Evolutionary conservation across 2,113 vertebrate species (phyloP).

Genomic region (Brienomyrus longianalis): DNA sequence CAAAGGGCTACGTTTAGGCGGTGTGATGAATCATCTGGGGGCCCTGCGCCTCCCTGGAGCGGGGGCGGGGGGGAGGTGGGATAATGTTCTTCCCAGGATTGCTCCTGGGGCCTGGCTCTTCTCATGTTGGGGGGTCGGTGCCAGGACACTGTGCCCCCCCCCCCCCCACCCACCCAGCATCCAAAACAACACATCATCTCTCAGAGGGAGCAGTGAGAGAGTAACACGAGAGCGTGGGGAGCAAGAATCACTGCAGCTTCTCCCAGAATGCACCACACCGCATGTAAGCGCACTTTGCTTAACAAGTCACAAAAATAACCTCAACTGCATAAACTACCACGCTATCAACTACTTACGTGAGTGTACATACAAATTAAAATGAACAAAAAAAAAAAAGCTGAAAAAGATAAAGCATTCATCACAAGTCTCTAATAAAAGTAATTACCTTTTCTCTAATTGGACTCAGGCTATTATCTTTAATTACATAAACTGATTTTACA

Average conservation of each 20-base stretch:
- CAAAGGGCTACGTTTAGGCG: background rate
- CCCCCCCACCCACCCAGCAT: background rate
- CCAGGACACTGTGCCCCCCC: background rate
- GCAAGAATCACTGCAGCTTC: background rate
- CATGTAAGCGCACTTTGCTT: background rate
- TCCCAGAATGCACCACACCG: background rate
- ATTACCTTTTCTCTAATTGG: constrained; percentile 21
- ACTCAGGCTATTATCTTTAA: constrained; percentile 21
- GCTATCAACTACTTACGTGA: background rate
- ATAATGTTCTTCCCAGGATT: background rate
- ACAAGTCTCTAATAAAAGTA: constrained; percentile 9
- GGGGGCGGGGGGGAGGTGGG: background rate
- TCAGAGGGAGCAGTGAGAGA: background rate
- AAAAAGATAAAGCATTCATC: background rate
- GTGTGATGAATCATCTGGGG: constrained; percentile 21
- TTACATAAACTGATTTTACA: constrained; percentile 20
- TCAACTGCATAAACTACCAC: background rate
- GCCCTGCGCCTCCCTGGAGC: background rate
- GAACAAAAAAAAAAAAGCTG: constrained; percentile 2
- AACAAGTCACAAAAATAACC: background rate
- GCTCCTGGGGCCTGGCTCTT: background rate
- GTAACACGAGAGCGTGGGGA: background rate
- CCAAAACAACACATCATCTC: background rate
- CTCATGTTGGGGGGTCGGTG: background rate
- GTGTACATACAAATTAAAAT: background rate